Evolutionary conservation across 1,140 invertebrate species (phyloP), one percentile per base, ranked within the genome.

Genomic region (Lethocerus indicus): DNA sequence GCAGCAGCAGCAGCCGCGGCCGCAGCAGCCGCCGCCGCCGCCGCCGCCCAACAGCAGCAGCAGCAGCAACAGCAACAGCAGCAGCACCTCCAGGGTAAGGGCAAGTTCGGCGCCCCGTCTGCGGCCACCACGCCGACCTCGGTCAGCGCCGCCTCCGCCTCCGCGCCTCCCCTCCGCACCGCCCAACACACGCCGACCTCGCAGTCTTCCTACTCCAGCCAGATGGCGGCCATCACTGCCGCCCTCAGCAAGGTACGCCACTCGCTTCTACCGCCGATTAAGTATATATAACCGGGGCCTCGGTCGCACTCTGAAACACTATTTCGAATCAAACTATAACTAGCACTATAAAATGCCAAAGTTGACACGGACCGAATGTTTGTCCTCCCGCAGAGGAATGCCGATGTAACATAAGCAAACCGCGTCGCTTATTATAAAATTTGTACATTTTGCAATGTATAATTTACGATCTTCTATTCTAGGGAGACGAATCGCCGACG

Each of bases 191-290:
- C n/a, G 42, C 6, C 43, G 49, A 45, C 50, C 14, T 41, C 35
- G 2, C 23, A 29, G 4, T 65, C 57, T 27, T 72, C 66, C 29
- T 72, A 74, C 62, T 81, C 73, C 35, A 80, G 75, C 16, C 79
- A 80, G 60, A 79, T 79, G 72, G 74, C 78, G 12, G 78, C 79
- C 0, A 71, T 81, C 28, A 77, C 75, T 50, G 78, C 78, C 1
- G 70, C 74, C 0, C 68, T 75, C 6, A 75, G 49, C 21, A 50
- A 50, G 43, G 57, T 56, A 53, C 35, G 35, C 51, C 27, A 18
- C 21, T 42, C 7, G 21, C 40, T 20, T 40, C 7, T 40, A 12
- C 20, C 20, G n/a, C n/a, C n/a, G n/a, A n/a, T n/a, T n/a, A n/a
- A n/a, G n/a, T n/a, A n/a, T n/a, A n/a, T n/a, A n/a, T n/a, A n/a